Percentiles rank a stretch among this genome's conserved stretches.
These are phyloP conservation scores for Rattus norvegicus DNA, from an alignment of 2,113 vertebrate genomes.

Conservation along the genomic window DNA sequence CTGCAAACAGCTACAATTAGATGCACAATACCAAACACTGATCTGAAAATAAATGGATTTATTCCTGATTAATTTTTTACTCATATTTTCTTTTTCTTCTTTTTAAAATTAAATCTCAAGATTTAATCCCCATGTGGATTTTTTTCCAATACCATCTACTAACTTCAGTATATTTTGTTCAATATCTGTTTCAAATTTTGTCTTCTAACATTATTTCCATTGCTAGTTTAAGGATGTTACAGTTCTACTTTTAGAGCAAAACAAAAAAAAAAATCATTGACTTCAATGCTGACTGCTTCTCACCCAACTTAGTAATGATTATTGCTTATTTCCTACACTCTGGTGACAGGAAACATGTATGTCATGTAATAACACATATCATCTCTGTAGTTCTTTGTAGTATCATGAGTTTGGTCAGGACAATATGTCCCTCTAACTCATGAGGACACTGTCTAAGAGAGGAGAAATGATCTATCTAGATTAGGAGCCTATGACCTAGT, in stretches of 20 bases:
- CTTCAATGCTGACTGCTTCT: neutral
- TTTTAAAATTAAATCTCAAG: neutral
- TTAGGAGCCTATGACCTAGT: neutral
- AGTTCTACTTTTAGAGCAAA: neutral
- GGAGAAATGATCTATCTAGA: neutral
- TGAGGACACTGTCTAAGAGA: neutral
- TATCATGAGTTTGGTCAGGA: neutral
- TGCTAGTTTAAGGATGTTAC: neutral
- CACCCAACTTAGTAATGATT: neutral
- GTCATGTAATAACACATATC: neutral
- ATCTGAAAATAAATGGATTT: neutral
- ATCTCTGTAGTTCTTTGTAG: neutral
- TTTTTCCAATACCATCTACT: neutral
- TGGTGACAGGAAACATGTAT: neutral
- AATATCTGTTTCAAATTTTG: neutral
- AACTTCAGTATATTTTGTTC: neutral
- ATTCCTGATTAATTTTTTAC: neutral
- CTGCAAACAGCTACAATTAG: slow-evolving; percentile 6
- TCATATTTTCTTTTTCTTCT: neutral
- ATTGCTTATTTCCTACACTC: neutral
- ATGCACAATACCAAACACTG: slow-evolving; percentile 18
- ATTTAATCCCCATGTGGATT: neutral
- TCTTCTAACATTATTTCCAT: neutral
- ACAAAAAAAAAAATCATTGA: neutral
- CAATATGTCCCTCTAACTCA: neutral